Conservation (phyloP, 2,888 invertebrate genomes). For the Artemia sinica region DNA sequence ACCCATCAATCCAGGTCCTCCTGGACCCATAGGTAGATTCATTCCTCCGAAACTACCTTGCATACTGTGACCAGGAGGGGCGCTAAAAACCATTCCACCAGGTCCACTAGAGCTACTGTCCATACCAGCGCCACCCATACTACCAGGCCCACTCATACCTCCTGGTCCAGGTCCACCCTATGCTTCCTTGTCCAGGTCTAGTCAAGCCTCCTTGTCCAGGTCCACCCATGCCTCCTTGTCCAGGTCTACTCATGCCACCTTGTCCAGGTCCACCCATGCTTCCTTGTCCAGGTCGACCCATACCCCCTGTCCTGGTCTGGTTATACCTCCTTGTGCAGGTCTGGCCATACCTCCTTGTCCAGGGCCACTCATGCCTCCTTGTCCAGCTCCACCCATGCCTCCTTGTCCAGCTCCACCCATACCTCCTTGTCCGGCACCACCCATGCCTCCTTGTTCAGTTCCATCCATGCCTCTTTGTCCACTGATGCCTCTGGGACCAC, state of each 20-base stretch:
- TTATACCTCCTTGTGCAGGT: constrained; percentile 18
- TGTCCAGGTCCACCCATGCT: constrained; percentile 29
- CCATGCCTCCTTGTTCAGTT: constrained; percentile 14
- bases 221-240: not conserved
- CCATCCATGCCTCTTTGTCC: too few species aligned
- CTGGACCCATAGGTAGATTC: not conserved
- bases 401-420: constrained; percentile 37
- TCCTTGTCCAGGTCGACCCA: constrained; percentile 22
- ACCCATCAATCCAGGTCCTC: not conserved
- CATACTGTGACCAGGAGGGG: too few species aligned
- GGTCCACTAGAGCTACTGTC: constrained; percentile 24
- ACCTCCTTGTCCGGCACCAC: constrained; percentile 35
- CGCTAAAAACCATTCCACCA: constrained; percentile 15
- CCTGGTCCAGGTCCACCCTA: constrained; percentile 25
- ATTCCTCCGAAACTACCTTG: too few species aligned
- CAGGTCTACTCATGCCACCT: constrained; percentile 12
- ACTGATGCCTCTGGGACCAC: constrained; percentile 29
- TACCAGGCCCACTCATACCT: constrained; percentile 24
- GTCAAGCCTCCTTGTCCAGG: constrained; percentile 23
- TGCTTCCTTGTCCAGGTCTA: constrained; percentile 24
- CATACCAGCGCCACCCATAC: constrained; percentile 21
- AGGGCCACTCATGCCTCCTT: too few species aligned
- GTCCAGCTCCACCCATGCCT: constrained; percentile 30
- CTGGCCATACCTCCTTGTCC: too few species aligned
- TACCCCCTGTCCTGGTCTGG: constrained; percentile 24